These are phyloP conservation scores for Hepsetus odoe DNA, from an alignment of 2,113 vertebrate species.

Conservation along the genomic window DNA sequence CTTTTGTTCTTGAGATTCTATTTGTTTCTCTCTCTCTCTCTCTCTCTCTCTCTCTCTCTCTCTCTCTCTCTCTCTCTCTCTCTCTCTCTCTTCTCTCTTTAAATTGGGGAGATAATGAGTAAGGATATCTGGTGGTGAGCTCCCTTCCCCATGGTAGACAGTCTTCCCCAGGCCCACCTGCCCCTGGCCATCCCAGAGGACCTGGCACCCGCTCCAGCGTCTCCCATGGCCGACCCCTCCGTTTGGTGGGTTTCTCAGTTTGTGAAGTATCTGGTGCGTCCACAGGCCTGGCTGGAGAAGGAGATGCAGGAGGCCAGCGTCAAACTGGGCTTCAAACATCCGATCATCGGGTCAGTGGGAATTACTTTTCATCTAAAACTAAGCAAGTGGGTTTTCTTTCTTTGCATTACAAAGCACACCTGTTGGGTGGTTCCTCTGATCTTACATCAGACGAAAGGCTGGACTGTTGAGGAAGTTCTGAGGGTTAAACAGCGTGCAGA, in stretches of 20 bases:
- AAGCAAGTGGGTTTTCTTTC: too few species aligned
- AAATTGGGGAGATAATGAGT: conserved; percentile 94
- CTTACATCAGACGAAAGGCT: too few species aligned
- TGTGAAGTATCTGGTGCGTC: conserved; percentile 97
- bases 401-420: too few species aligned
- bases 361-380: neutral
- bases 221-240: conserved; percentile 95
- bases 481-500: too few species aligned
- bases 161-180: conserved; percentile 91
- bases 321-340: conserved; percentile 97
- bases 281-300: conserved; percentile 95
- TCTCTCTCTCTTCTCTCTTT: neutral
- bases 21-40: neutral
- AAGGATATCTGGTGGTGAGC: conserved; percentile 93
- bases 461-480: too few species aligned
- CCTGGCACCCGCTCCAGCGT: conserved; percentile 87
- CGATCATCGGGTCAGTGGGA: conserved; percentile 90
- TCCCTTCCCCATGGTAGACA: conserved; percentile 98
- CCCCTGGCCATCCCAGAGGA: conserved; percentile 94
- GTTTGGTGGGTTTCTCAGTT: conserved; percentile 99
- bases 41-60: neutral
- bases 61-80: neutral
- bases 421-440: too few species aligned
- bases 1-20: neutral
- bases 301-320: conserved; percentile 93